These are phyloP conservation scores for Netelia inedita DNA, from an alignment of 2,888 invertebrate genomes.

Conservation along the genomic window DNA sequence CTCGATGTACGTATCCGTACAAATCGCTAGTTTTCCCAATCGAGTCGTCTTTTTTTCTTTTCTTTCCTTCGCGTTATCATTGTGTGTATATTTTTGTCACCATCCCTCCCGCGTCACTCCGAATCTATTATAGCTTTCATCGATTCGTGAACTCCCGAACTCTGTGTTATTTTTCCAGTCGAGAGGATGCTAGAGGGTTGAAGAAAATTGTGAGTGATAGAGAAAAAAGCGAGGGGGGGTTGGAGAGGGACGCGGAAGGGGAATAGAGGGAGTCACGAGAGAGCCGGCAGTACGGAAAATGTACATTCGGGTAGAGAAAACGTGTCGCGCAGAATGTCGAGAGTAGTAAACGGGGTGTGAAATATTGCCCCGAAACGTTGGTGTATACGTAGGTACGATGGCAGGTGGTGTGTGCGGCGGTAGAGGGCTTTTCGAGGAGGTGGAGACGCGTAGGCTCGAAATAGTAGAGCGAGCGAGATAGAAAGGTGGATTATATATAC, in stretches of 20 bases:
- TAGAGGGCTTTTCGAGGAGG: slow-evolving; percentile 34
- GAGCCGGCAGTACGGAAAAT: neutral
- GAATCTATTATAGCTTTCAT: neutral
- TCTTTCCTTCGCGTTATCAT: neutral
- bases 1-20: neutral
- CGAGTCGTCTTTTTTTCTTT: neutral
- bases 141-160: slow-evolving; percentile 4
- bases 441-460: slow-evolving; percentile 47
- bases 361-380: slow-evolving; percentile 72
- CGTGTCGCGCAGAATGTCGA: slow-evolving; percentile 54
- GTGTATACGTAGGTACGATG: slow-evolving; percentile 28
- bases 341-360: slow-evolving; percentile 75
- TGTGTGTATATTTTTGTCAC: too few relatives aligned
- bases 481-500: slow-evolving; percentile 19
- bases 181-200: neutral
- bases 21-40: neutral
- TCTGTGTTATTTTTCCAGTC: neutral
- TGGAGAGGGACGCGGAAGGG: neutral
- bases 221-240: neutral
- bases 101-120: too few relatives aligned
- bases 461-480: slow-evolving; percentile 25
- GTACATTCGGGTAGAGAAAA: slow-evolving; percentile 28
- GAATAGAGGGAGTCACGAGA: slow-evolving; percentile 6
- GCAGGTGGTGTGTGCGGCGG: slow-evolving; percentile 44
- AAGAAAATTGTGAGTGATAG: slow-evolving; percentile 3